A percentile compares a stretch with the other conserved stretches of the same genome.
Conservation (phyloP, 2,888 invertebrate genomes). For the Portevinia maculata region DNA sequence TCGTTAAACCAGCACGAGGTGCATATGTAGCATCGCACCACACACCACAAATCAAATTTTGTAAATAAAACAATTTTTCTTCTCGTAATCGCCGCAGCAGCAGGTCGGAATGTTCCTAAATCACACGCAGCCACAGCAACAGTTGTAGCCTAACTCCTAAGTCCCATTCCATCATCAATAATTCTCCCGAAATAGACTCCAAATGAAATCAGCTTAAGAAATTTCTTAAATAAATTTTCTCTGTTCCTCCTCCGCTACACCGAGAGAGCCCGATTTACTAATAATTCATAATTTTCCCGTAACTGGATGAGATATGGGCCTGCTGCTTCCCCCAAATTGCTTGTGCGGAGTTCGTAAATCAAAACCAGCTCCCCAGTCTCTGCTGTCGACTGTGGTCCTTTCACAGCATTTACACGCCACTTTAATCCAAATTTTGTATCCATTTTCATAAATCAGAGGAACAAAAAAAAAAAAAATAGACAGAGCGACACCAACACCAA, state of each 20-base stretch:
- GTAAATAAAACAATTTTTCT: slow-evolving; percentile 70
- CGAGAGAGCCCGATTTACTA: slow-evolving; percentile 1
- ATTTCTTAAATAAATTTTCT: slow-evolving; percentile 65
- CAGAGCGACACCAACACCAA: neutral
- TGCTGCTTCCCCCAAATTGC: slow-evolving; percentile 10
- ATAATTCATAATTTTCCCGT: slow-evolving; percentile 67
- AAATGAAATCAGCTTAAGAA: slow-evolving; percentile 64
- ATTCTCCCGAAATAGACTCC: slow-evolving; percentile 66
- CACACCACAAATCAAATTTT: slow-evolving; percentile 67
- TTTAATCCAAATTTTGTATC: slow-evolving; percentile 69
- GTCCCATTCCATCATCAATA: slow-evolving; percentile 39
- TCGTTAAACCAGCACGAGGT: slow-evolving; percentile 38
- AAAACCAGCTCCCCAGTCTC: slow-evolving; percentile 24
- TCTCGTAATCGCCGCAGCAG: slow-evolving; percentile 21
- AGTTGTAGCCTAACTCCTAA: neutral
- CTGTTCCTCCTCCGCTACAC: neutral
- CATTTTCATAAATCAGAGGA: slow-evolving; percentile 68
- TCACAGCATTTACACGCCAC: slow-evolving; percentile 66
- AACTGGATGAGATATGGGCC: slow-evolving; percentile 38
- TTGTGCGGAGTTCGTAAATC: slow-evolving; percentile 63
- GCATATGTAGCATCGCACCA: neutral
- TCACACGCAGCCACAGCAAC: slow-evolving; percentile 49
- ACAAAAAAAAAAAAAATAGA: slow-evolving; percentile 11
- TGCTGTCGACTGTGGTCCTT: slow-evolving; percentile 53
- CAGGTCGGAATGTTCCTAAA: slow-evolving; percentile 46